phyloP scores from a whole-genome alignment of 2,888 invertebrate genomes.

The Emmelina monodactyla region DNA sequence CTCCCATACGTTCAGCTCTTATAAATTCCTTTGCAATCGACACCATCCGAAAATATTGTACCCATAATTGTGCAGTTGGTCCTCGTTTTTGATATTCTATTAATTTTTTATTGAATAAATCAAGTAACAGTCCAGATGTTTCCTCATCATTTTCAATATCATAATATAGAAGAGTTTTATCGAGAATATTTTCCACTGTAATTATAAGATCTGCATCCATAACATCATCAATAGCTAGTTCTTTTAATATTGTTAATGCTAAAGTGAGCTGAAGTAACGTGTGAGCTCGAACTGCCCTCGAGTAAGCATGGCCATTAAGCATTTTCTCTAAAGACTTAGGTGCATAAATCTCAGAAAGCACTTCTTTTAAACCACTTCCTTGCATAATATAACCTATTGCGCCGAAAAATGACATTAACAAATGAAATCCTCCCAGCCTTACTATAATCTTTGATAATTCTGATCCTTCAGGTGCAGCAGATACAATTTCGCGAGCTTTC shows the following conservation, averaged over 20 bases:
- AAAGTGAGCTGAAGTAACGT: too few species aligned
- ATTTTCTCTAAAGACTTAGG: conserved; percentile 25
- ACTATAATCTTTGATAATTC: too few species aligned
- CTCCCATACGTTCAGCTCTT: conserved; percentile 19
- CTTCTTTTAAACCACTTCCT: conserved; percentile 23
- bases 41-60: conserved; percentile 22
- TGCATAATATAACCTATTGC: conserved; percentile 27
- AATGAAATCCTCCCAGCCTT: conserved; percentile 33
- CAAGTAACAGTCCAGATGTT: background rate
- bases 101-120: conserved; percentile 2
- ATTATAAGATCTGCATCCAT: background rate
- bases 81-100: conserved; percentile 7
- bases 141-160: background rate
- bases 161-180: conserved; percentile 11
- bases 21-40: conserved; percentile 18
- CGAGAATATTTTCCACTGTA: background rate
- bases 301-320: conserved; percentile 24
- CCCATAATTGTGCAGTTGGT: conserved; percentile 19
- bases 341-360: conserved; percentile 18
- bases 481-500: conserved; percentile 28
- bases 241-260: conserved; percentile 26
- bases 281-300: too few species aligned
- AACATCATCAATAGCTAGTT: conserved; percentile 16
- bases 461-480: too few species aligned
- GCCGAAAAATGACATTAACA: conserved; percentile 25